phyloP scores from a whole-genome alignment of 92 coral and sea anemone species.

The Desmophyllum pertusum region DNA sequence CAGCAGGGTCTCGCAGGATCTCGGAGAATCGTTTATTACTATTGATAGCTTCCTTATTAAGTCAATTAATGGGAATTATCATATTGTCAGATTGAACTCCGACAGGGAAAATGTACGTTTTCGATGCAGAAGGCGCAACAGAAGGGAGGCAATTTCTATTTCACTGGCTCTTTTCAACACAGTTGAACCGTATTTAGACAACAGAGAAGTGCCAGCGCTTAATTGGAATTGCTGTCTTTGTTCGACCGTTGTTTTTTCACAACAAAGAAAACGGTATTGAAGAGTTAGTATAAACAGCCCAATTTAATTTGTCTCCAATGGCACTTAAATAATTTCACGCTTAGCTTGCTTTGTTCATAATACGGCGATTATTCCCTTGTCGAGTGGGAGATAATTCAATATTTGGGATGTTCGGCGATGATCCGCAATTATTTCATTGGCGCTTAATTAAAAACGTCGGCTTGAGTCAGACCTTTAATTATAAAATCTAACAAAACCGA shows the following conservation, averaged over 20 bases:
- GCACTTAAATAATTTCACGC: slow-evolving; percentile 27
- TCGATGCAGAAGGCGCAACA: neutral
- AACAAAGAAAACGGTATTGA: slow-evolving; percentile 33
- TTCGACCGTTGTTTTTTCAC: slow-evolving; percentile 15
- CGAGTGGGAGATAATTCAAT: neutral
- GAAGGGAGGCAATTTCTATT: neutral
- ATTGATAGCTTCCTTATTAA: slow-evolving; percentile 33
- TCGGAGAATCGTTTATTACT: neutral
- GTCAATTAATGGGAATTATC: slow-evolving; percentile 26
- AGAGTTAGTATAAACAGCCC: slow-evolving; percentile 30
- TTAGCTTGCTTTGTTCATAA: slow-evolving; percentile 40
- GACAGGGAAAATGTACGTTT: neutral
- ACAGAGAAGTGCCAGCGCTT: slow-evolving; percentile 19
- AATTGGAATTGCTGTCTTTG: slow-evolving; percentile 45
- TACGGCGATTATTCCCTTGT: slow-evolving; percentile 18
- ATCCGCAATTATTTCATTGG: slow-evolving; percentile 2
- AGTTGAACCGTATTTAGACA: neutral
- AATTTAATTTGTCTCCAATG: slow-evolving; percentile 38
- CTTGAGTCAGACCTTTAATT: slow-evolving; percentile 6
- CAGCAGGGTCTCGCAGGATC: neutral
- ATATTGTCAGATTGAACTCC: neutral
- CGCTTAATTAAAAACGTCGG: slow-evolving; percentile 35
- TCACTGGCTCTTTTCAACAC: neutral
- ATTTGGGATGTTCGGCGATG: neutral
- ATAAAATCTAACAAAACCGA: slow-evolving; percentile 31